Evolutionary conservation across 2,888 invertebrate genomes (phyloP).

Genomic region (Mesopsocus fuscifrons): DNA sequence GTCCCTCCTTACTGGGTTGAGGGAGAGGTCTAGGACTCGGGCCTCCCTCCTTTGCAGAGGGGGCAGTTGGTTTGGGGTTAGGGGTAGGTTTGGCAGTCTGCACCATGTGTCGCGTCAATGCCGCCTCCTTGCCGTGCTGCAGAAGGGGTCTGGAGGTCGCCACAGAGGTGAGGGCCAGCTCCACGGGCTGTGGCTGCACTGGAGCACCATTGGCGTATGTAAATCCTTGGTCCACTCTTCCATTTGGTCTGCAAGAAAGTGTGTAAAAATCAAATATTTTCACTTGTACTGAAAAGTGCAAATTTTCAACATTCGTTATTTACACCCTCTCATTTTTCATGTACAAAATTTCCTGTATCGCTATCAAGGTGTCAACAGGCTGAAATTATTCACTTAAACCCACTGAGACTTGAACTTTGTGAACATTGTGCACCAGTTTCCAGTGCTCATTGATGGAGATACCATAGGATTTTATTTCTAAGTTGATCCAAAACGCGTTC

Average conservation of each 20-base stretch:
- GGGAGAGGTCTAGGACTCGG: too few species aligned
- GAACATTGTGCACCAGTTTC: too few species aligned
- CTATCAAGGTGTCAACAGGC: too few species aligned
- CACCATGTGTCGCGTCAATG: background rate
- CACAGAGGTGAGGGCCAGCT: background rate
- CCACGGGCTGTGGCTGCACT: conserved; percentile 4
- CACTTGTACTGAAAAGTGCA: background rate
- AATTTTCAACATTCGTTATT: background rate
- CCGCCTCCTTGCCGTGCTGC: background rate
- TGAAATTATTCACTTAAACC: too few species aligned
- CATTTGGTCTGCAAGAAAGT: background rate
- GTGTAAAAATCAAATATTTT: background rate
- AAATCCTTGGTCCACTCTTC: conserved; percentile 5
- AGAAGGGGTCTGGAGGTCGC: conserved; percentile 1
- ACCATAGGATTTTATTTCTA: too few species aligned
- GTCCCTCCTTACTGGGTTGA: too few species aligned
- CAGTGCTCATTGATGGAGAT: too few species aligned
- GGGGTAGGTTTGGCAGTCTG: too few species aligned
- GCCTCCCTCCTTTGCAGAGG: too few species aligned
- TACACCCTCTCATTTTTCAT: too few species aligned
- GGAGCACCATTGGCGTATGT: background rate
- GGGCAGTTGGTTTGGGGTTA: background rate
- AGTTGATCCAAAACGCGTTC: too few species aligned
- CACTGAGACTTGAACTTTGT: too few species aligned
- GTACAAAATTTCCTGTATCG: background rate